phyloP scores from a whole-genome alignment of 2,888 invertebrate genomes.

The Oxycera nigricornis region DNA sequence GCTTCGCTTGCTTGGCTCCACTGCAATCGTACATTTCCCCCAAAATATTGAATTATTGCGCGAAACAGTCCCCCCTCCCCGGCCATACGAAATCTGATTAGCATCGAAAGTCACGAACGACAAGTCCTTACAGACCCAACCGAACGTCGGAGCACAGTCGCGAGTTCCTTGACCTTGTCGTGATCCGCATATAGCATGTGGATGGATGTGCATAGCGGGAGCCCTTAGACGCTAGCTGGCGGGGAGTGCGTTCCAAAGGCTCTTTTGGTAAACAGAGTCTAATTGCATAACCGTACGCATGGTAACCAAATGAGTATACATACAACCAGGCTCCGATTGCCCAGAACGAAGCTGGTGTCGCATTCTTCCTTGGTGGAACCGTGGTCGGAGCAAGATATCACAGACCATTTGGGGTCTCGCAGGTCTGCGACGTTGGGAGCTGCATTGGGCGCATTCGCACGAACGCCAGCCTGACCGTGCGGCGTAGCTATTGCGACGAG shows the following conservation, averaged over 20 bases:
- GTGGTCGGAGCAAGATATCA: background rate
- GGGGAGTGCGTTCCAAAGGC: background rate
- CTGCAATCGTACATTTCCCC: background rate
- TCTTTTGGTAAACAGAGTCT: constrained; percentile 7
- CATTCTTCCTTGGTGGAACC: background rate
- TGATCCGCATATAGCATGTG: constrained; percentile 2
- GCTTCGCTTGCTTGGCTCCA: too few relatives aligned
- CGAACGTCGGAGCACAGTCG: background rate
- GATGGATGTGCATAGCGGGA: background rate
- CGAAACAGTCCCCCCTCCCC: background rate
- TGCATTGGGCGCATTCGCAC: background rate
- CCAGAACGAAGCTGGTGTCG: background rate
- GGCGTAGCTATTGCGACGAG: background rate
- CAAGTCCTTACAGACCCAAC: constrained; percentile 7
- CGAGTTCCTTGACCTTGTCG: constrained; percentile 33
- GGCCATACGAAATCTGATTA: background rate
- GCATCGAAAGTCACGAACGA: background rate
- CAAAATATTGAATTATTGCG: background rate
- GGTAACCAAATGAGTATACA: constrained; percentile 32
- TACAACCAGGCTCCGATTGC: constrained; percentile 22
- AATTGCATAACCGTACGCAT: constrained; percentile 34
- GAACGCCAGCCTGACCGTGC: background rate
- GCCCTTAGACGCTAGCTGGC: background rate
- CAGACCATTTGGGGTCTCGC: background rate
- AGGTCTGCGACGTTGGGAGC: constrained; percentile 6